Evolutionary conservation across 1,140 invertebrate genomes (phyloP).

Genomic region (Bombus superbus): DNA sequence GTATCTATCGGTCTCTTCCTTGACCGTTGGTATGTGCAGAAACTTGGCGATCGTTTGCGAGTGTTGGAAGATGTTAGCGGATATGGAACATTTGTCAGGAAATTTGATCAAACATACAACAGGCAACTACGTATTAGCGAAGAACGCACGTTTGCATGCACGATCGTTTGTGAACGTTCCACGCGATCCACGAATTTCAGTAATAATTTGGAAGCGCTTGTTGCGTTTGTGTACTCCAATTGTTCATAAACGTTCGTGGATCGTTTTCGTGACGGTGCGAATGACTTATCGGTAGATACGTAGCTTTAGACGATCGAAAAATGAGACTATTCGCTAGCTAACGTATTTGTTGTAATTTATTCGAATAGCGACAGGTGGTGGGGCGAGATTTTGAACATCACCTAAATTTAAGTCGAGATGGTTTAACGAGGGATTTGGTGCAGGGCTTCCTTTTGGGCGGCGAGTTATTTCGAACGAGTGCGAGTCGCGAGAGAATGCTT

Average conservation of each 20-base stretch:
- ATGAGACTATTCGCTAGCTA: neutral
- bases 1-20: neutral
- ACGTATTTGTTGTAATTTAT: no score
- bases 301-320: neutral
- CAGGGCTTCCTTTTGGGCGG: no score
- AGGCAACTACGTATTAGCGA: no score
- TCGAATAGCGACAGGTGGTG: neutral
- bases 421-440: neutral
- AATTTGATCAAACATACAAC: no score
- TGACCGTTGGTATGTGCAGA: no score
- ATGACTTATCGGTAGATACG: neutral
- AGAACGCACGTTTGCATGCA: no score
- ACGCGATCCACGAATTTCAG: neutral
- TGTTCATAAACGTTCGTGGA: neutral
- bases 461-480: neutral
- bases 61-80: neutral
- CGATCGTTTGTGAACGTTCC: neutral
- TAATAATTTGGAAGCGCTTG: neutral
- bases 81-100: no score
- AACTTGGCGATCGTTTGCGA: neutral
- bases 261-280: no score
- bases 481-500: no score
- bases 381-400: neutral
- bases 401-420: no score
- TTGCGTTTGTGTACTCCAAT: neutral